phyloP scores from a whole-genome alignment of 2,797 vertebrate species.

The Aeoliscus strigatus region DNA sequence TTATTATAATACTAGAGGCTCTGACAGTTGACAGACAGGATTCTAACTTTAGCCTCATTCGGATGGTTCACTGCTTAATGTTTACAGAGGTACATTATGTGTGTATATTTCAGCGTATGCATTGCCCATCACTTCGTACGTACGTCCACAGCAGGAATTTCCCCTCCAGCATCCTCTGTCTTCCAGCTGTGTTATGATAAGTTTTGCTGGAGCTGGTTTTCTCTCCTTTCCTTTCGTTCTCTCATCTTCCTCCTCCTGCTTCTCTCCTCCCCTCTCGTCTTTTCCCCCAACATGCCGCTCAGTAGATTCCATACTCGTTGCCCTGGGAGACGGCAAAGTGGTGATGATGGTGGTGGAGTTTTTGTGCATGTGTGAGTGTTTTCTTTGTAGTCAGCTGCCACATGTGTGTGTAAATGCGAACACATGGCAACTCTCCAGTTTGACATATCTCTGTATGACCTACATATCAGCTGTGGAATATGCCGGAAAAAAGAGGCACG shows the following conservation, averaged over 20 bases:
- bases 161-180: conserved; percentile 11
- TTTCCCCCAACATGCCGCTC: conserved; percentile 43
- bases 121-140: not conserved
- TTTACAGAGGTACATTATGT: no score
- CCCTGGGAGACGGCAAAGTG: conserved; percentile 65
- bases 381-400: conserved; percentile 36
- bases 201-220: conserved; percentile 21
- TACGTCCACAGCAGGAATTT: conserved; percentile 10
- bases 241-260: conserved; percentile 15
- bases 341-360: conserved; percentile 22
- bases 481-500: conserved; percentile 25
- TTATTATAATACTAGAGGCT: no score
- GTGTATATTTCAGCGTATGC: no score
- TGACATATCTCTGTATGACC: conserved; percentile 42
- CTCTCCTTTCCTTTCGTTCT: conserved; percentile 28
- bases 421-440: conserved; percentile 25
- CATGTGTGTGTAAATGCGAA: conserved; percentile 12
- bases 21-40: no score
- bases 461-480: conserved; percentile 38
- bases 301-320: conserved; percentile 58
- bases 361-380: conserved; percentile 26
- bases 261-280: conserved; percentile 24
- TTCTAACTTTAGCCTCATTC: no score
- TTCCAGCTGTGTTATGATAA: conserved; percentile 16
- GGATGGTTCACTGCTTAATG: no score